phyloP scores from a whole-genome alignment of 2,888 invertebrate species.

The Chirona hameri region DNA sequence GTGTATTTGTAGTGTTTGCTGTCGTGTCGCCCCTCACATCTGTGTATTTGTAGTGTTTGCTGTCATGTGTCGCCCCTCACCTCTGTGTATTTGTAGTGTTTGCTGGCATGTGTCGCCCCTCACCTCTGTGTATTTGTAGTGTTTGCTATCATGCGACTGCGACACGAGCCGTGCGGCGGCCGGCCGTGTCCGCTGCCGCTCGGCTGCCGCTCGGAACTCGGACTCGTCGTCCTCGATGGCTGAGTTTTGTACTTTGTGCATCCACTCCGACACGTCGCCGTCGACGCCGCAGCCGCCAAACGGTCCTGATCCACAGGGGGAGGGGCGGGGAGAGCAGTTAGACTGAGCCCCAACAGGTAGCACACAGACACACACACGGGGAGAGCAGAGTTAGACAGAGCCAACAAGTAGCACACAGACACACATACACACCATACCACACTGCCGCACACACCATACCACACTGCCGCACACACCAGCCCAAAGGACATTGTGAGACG shows the following conservation, averaged over 20 bases:
- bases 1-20: slow-evolving; percentile 35
- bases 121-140: slow-evolving; percentile 37
- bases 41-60: slow-evolving; percentile 36
- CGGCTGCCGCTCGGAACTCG: slow-evolving; percentile 40
- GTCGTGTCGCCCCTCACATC: slow-evolving; percentile 32
- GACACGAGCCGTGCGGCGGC: background rate
- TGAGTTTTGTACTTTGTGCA: slow-evolving; percentile 74
- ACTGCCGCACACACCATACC: no score
- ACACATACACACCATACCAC: no score
- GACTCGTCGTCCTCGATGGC: slow-evolving; percentile 45
- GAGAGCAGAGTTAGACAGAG: no score
- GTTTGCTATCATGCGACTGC: slow-evolving; percentile 28
- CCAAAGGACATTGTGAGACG: no score
- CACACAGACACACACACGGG: no score
- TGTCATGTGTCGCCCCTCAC: slow-evolving; percentile 31
- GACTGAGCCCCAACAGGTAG: no score
- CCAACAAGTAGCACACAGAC: no score
- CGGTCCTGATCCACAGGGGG: slow-evolving; percentile 58
- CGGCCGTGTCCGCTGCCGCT: slow-evolving; percentile 9
- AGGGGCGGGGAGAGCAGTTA: no score
- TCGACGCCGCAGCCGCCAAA: slow-evolving; percentile 83
- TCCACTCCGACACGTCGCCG: slow-evolving; percentile 83
- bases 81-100: slow-evolving; percentile 36
- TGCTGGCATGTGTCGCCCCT: slow-evolving; percentile 13
- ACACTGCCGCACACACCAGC: no score